Percentiles rank a stretch among this genome's conserved stretches.
Evolutionary conservation across 2,113 vertebrate genomes (phyloP).

Genomic region (Nyctibius bracteatus): DNA sequence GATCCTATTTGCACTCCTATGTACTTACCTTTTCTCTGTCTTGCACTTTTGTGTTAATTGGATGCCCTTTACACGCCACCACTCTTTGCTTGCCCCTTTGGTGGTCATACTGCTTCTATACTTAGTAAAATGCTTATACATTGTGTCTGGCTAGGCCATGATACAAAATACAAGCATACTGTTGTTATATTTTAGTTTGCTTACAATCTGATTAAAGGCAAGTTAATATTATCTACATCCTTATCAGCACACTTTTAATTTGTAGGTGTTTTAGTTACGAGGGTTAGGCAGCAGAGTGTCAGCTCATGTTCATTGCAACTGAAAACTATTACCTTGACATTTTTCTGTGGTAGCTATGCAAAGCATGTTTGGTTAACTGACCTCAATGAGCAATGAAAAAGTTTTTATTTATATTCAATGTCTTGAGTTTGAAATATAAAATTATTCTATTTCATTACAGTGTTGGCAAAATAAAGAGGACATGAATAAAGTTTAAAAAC

Average conservation of each 20-base stretch:
- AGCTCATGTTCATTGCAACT: neutral
- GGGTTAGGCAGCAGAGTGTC: neutral
- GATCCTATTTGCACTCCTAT: neutral
- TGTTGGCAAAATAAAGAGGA: neutral
- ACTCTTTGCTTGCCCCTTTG: neutral
- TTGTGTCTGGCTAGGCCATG: neutral
- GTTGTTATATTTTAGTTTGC: neutral
- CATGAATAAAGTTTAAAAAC: neutral
- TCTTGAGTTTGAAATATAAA: neutral
- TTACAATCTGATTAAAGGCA: neutral
- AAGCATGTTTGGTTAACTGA: neutral
- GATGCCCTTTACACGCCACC: neutral
- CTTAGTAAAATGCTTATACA: neutral
- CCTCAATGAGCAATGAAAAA: neutral
- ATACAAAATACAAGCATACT: neutral
- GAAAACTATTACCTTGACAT: neutral
- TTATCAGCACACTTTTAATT: neutral
- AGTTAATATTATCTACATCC: neutral
- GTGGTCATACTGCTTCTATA: neutral
- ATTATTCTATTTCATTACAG: neutral
- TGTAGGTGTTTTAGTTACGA: neutral
- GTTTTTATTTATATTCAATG: neutral
- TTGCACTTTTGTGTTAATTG: neutral
- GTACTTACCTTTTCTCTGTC: neutral
- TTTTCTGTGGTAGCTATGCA: neutral